A percentile compares a stretch with the other conserved stretches of the same genome.
Evolutionary conservation across 2,113 vertebrate genomes (phyloP).

Genomic region (Dolichotis patagonum): DNA sequence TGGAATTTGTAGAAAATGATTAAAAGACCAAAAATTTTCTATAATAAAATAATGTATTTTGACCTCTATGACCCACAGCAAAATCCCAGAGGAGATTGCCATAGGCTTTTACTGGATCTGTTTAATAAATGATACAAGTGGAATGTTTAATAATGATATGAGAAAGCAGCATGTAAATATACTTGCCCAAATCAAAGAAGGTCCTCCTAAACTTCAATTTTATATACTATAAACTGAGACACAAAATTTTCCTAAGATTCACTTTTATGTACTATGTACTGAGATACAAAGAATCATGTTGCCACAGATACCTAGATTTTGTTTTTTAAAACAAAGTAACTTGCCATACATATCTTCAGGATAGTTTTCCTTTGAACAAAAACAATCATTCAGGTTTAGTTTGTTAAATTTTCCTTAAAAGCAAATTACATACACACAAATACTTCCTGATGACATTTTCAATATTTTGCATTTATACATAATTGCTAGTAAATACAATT

Average conservation of each 20-base stretch:
- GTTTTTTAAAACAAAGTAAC: constrained; percentile 40
- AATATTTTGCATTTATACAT: not conserved
- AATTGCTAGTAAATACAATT: constrained; percentile 23
- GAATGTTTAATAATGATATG: not conserved
- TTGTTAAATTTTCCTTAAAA: constrained; percentile 49
- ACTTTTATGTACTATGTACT: not conserved
- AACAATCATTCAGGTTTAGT: constrained; percentile 4
- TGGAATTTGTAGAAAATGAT: constrained; percentile 35
- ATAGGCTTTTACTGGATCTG: not conserved
- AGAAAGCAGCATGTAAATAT: constrained; percentile 6
- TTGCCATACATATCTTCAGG: not conserved
- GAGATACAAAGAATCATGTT: not conserved
- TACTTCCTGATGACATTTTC: constrained; percentile 23
- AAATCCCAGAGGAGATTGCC: not conserved
- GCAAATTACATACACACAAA: not conserved
- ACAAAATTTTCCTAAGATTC: not conserved
- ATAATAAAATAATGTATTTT: constrained; percentile 3
- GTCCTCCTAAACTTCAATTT: not conserved
- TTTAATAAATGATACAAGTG: constrained; percentile 11
- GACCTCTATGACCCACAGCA: not conserved
- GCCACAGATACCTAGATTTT: not conserved
- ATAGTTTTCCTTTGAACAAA: constrained; percentile 36
- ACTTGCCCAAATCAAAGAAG: constrained; percentile 25
- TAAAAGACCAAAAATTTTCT: not conserved
- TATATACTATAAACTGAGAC: not conserved